A percentile compares a stretch with the other conserved stretches of the same genome.
These are phyloP conservation scores for Oreochromis aureus DNA, from an alignment of 2,113 vertebrate genomes.

Conservation along the genomic window DNA sequence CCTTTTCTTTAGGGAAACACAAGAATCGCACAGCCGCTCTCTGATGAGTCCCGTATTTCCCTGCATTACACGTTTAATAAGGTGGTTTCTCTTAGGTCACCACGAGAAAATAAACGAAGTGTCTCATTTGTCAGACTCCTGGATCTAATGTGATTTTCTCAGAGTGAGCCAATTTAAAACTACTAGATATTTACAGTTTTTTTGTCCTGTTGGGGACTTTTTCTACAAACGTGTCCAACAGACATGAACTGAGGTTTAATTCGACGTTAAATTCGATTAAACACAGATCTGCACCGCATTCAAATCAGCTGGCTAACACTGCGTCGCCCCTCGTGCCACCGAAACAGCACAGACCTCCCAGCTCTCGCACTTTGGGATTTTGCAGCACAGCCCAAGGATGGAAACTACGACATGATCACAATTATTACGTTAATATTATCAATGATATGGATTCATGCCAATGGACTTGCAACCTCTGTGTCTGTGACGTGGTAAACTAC, in stretches of 20 bases:
- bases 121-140: not conserved
- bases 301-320: not conserved
- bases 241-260: not conserved
- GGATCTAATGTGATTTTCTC: not conserved
- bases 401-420: not conserved
- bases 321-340: not conserved
- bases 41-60: not conserved
- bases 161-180: rapidly evolving
- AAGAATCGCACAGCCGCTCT: rapidly evolving
- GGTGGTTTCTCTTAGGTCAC: not conserved
- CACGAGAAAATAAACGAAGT: not conserved
- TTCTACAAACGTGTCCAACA: not conserved
- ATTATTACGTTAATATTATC: not conserved
- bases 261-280: not conserved
- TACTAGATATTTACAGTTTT: not conserved
- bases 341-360: not conserved
- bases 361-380: not conserved
- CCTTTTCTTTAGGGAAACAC: not conserved
- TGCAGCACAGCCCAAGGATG: not conserved
- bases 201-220: not conserved
- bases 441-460: not conserved
- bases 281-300: not conserved
- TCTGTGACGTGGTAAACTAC: not conserved
- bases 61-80: not conserved
- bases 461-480: not conserved